Evolutionary conservation across 2,888 invertebrate species (phyloP).

Genomic region (Tiliacea aurago): DNA sequence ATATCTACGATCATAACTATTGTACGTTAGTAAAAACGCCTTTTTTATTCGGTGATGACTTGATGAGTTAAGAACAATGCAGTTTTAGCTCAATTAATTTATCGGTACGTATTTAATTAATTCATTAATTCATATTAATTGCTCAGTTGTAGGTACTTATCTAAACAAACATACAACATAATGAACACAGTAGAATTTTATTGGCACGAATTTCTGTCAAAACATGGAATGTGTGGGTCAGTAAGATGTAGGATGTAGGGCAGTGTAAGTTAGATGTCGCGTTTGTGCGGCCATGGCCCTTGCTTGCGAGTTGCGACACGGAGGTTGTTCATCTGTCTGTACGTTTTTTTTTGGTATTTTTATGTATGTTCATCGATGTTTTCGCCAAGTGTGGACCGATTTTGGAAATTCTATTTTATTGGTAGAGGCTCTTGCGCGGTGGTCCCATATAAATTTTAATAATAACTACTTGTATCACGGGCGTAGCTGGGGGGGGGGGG

Average conservation of each 20-base stretch:
- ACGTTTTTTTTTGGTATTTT: too few relatives aligned
- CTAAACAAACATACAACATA: conserved; percentile 18
- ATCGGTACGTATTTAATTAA: not conserved
- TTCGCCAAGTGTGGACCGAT: too few relatives aligned
- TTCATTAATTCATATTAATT: conserved; percentile 15
- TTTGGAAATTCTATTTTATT: too few relatives aligned
- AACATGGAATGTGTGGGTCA: conserved; percentile 1
- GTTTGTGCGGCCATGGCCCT: not conserved
- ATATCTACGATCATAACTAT: not conserved
- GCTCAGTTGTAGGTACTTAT: not conserved
- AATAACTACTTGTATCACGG: too few relatives aligned
- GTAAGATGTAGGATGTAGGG: conserved; percentile 2
- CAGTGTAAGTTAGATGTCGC: not conserved
- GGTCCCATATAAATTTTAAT: too few relatives aligned
- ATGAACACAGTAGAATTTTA: not conserved
- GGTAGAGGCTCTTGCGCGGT: too few relatives aligned
- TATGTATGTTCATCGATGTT: too few relatives aligned
- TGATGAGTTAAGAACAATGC: not conserved
- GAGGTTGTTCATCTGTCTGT: too few relatives aligned
- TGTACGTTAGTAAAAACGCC: not conserved
- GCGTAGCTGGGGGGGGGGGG: too few relatives aligned
- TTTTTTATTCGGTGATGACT: not conserved
- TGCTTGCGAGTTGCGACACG: not conserved
- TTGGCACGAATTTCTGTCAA: conserved; percentile 5
- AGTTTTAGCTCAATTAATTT: conserved; percentile 4